Base-by-base conservation (phyloP, 1,140 invertebrate genomes). In the Eriosoma lanigerum region DNA sequence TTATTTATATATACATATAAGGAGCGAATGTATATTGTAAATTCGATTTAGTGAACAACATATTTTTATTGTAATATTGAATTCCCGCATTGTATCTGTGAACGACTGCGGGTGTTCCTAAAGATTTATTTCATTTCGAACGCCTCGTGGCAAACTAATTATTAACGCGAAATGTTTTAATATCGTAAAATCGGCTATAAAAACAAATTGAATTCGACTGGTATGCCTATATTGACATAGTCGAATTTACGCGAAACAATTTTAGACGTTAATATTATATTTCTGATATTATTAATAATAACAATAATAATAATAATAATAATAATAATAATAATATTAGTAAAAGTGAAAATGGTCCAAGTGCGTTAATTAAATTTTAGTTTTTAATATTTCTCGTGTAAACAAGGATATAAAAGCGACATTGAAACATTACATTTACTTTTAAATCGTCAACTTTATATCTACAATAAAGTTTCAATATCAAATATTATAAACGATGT, bases 121-220 rank as follows among this genome's bases (percentile, higher is more conserved):
- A 1, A 48, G 38, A 70, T 70, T 70, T 70, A 70, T 48, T 50
- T 19, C 21, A 50, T 50, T 50, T 3, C 66, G 13, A 70, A 70
- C 44, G 66, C 19, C 38, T 46, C 64, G 32, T 66, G 38, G 64
- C 38, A 1, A 44, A 70, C 66, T 70, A 70, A 70, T 70, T 50
- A 50, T 26, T 26, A 19, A 1, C 19, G 46, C 66, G 15, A 70
- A 70, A 70, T 50, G 66, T 70, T 50, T 70, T 50, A 50, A 50
- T 50, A 26, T 70, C 66, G 66, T 70, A 70, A 70, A 70, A 70
- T 6, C 10, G 66, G n/a, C 66, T 13, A 50, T 70, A 70, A 70
- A 70, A 70, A 48, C 66, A 26, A 50, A 70, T 70, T 70, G 66
- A 46, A 70, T 70, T 26, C 46, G 66, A 19, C 2, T 8, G 66